A percentile compares a stretch with the other conserved stretches of the same genome.
These are phyloP conservation scores for Myocastor coypus DNA, from an alignment of 2,113 vertebrate genomes.

Conservation along the genomic window DNA sequence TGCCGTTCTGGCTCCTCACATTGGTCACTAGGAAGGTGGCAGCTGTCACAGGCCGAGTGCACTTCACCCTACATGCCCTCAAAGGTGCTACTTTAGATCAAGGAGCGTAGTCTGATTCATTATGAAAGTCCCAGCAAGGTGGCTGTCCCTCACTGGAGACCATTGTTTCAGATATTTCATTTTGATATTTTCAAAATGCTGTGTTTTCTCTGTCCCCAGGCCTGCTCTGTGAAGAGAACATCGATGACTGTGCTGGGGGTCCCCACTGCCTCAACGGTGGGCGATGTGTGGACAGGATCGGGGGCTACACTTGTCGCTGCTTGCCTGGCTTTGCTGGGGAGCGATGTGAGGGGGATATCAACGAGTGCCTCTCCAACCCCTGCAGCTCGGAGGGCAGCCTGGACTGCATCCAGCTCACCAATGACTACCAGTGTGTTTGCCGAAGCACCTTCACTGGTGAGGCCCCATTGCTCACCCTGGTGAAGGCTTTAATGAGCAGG, in stretches of 20 bases:
- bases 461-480: neutral
- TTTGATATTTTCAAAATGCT: neutral
- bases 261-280: constrained; percentile 93
- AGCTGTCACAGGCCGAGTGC: neutral
- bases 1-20: neutral
- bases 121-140: neutral
- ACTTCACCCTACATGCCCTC: neutral
- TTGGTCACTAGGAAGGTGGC: neutral
- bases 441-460: constrained; percentile 94
- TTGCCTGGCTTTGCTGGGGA: constrained; percentile 93
- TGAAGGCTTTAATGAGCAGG: neutral
- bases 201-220: constrained; percentile 82
- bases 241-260: constrained; percentile 90
- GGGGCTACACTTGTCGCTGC: constrained; percentile 93
- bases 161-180: neutral
- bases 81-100: no score
- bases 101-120: neutral
- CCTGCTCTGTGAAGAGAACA: constrained; percentile 91
- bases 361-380: constrained; percentile 94
- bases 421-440: constrained; percentile 93
- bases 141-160: neutral
- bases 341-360: constrained; percentile 95
- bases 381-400: constrained; percentile 92
- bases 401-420: constrained; percentile 93
- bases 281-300: constrained; percentile 93